A percentile compares a stretch with the other conserved stretches of the same genome.
These are phyloP conservation scores for Menura novaehollandiae DNA, from an alignment of 2,113 vertebrate genomes.

Conservation along the genomic window DNA sequence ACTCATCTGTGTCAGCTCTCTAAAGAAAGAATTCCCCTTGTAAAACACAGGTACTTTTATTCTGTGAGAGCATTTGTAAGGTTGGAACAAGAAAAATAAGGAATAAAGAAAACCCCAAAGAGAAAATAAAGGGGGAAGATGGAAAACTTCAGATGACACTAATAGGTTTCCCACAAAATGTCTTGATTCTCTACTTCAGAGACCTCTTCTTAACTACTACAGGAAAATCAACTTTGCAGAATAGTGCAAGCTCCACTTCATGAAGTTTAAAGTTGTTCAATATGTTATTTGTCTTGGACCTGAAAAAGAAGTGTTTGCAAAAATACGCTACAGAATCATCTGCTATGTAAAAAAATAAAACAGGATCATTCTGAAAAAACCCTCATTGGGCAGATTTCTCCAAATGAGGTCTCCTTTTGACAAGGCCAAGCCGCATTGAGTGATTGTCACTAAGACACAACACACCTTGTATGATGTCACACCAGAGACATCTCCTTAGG, in stretches of 20 bases:
- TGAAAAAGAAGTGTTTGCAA: background rate
- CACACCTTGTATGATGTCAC: background rate
- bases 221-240: background rate
- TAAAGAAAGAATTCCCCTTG: background rate
- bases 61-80: background rate
- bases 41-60: background rate
- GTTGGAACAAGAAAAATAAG: background rate
- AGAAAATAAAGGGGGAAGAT: background rate
- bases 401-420: background rate
- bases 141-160: background rate
- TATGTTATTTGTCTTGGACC: background rate
- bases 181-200: background rate
- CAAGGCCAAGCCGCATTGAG: background rate
- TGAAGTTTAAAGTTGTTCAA: background rate
- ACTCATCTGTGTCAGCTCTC: background rate
- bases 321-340: background rate
- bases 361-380: background rate
- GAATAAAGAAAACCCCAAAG: background rate
- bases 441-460: background rate
- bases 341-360: background rate
- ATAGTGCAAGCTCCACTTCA: background rate
- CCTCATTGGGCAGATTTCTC: background rate
- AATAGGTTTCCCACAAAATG: background rate
- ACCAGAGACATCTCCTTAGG: background rate
- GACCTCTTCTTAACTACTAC: background rate